Conservation (phyloP, 2,888 invertebrate species). For the Atherix ibis region DNA sequence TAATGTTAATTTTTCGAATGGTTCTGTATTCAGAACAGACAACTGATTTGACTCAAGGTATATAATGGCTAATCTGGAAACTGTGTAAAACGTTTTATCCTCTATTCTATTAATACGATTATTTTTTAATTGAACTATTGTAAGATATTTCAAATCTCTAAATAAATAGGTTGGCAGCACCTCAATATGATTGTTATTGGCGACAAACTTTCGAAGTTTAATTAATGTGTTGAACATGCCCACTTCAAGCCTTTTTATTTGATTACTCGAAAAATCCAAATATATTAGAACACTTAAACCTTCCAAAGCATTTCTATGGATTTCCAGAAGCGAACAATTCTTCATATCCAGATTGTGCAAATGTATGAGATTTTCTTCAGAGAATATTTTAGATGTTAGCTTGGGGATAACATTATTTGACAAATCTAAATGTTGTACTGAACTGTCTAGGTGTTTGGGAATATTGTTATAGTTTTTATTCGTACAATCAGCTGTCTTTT, state of each 20-base stretch:
- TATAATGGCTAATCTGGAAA: constrained; percentile 50
- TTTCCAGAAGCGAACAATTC: constrained; percentile 54
- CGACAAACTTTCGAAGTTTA: constrained; percentile 51
- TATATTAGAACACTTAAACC: constrained; percentile 65
- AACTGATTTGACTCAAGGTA: constrained; percentile 60
- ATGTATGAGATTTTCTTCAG: constrained; percentile 52
- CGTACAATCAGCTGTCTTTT: constrained; percentile 68
- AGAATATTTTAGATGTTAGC: constrained; percentile 50
- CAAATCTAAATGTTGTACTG: constrained; percentile 56
- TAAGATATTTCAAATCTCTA: constrained; percentile 52
- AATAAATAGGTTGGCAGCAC: constrained; percentile 62
- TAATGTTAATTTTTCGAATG: constrained; percentile 47
- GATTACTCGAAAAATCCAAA: constrained; percentile 64
- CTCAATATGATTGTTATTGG: constrained; percentile 61
- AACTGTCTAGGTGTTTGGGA: constrained; percentile 54
- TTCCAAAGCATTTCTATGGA: constrained; percentile 61
- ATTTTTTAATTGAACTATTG: constrained; percentile 59
- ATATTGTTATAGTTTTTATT: constrained; percentile 47
- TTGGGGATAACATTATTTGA: constrained; percentile 52
- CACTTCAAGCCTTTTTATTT: constrained; percentile 45
- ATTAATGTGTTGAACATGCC: constrained; percentile 55
- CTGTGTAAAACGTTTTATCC: constrained; percentile 51
- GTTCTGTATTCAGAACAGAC: constrained; percentile 46
- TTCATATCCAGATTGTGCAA: constrained; percentile 63
- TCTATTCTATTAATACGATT: constrained; percentile 56